Evolutionary conservation across 2,888 invertebrate species (phyloP), one percentile per base, ranked within the genome.

Genomic region (Strigamia transsilvanica): DNA sequence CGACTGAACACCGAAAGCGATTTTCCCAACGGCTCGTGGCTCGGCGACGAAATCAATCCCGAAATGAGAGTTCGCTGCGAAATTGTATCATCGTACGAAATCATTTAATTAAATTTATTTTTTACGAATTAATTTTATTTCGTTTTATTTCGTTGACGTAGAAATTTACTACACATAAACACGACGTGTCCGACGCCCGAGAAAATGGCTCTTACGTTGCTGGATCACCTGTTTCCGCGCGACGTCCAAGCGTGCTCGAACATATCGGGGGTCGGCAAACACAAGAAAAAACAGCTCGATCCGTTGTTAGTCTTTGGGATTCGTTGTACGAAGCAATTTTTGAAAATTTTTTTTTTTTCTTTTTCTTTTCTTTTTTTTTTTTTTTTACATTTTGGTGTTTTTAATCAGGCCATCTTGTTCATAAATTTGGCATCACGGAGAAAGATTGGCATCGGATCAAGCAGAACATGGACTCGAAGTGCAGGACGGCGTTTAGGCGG

Each of bases 391-490:
- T 46, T 80, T n/a, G 1, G 1, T 77, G 18, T 41, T 46, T 77
- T 34, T 23, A 23, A 21, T 46, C 41, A 83, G 83, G 90, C 86
- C 90, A 90, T 85, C 85, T 90, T 18, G 87, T 89, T 46, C 87
- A 89, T 83, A 88, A 88, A 83, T 90, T 90, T 86, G 87, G 87
- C 56, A 89, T 90, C 61, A 87, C 88, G n/a, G 89, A 90, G 84
- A 87, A 87, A 83, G 89, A 90, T 83, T 90, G 90, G 90, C 89
- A 89, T 83, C 86, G 89, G 84, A 90, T 90, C 81, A 89, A 89
- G 85, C 89, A 89, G 84, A 90, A 90, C 85, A 88, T 90, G 84
- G 90, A 90, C 86, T 90, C 90, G 73, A 90, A 90, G 85, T 90
- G 90, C 85, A 86, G 90, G 46, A 89, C 90, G 51, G 90, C 90